phyloP scores from a whole-genome alignment of 2,113 vertebrate genomes.

The Cyprinus carpio region DNA sequence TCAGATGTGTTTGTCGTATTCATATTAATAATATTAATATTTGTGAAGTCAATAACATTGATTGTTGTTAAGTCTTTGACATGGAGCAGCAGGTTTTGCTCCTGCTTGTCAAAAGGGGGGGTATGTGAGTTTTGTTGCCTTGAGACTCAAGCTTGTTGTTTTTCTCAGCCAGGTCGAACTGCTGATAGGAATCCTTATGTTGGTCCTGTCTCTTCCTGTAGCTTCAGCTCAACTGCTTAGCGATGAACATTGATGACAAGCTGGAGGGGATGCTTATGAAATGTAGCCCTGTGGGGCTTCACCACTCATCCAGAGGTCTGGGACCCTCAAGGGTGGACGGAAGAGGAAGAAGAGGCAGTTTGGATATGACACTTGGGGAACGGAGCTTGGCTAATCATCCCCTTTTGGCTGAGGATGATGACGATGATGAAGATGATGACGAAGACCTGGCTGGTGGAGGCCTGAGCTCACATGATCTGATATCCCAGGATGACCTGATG shows the following conservation, averaged over 20 bases:
- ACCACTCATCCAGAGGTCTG: slow-evolving; percentile 76
- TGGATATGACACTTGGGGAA: slow-evolving; percentile 85
- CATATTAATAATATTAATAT: not conserved
- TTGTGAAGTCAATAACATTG: not conserved
- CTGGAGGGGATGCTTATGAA: slow-evolving; percentile 95
- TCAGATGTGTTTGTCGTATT: not conserved
- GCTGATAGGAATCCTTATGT: slow-evolving; percentile 56
- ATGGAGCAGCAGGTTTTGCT: not conserved
- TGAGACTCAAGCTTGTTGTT: slow-evolving; percentile 1
- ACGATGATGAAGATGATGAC: slow-evolving; percentile 68
- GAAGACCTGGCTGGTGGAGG: slow-evolving; percentile 86
- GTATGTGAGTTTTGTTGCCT: not conserved
- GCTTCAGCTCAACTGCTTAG: slow-evolving; percentile 62
- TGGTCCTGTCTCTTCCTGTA: slow-evolving; percentile 46
- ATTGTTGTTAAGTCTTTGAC: not conserved
- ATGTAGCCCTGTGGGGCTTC: slow-evolving; percentile 85
- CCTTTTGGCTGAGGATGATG: slow-evolving; percentile 81
- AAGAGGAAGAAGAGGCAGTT: slow-evolving; percentile 71
- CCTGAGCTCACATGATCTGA: slow-evolving; percentile 89
- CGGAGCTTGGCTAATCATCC: slow-evolving; percentile 88
- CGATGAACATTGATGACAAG: slow-evolving; percentile 98
- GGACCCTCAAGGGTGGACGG: slow-evolving; percentile 79
- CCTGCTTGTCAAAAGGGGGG: not conserved
- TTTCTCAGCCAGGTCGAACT: slow-evolving; percentile 33
- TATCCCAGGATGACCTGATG: slow-evolving; percentile 95